phyloP scores from a whole-genome alignment of 2,888 invertebrate species.

The Bhutanitis thaidina region DNA sequence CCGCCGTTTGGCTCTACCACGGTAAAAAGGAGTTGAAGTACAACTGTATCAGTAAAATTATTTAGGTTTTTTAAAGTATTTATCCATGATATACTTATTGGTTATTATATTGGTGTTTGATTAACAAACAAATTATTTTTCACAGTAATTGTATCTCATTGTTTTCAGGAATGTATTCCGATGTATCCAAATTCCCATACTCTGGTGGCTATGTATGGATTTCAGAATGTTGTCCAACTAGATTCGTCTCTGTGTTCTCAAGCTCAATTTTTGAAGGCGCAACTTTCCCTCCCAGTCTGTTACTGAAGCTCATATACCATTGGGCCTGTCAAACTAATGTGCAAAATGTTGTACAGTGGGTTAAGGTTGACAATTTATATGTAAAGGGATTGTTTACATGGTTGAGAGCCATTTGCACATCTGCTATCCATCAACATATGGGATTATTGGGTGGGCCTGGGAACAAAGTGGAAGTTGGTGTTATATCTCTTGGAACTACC shows the following conservation, averaged over 20 bases:
- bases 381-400: conserved; percentile 82
- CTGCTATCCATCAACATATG: conserved; percentile 89
- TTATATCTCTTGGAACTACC: conserved; percentile 92
- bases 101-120: too few relatives aligned
- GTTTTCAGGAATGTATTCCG: conserved; percentile 90
- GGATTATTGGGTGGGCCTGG: conserved; percentile 85
- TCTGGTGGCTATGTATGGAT: conserved; percentile 96
- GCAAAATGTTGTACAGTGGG: conserved; percentile 94
- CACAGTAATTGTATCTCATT: too few relatives aligned
- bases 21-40: too few relatives aligned
- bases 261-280: conserved; percentile 93
- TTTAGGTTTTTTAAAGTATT: too few relatives aligned
- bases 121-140: too few relatives aligned
- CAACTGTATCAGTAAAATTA: too few relatives aligned
- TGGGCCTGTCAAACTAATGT: conserved; percentile 96
- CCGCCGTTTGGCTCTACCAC: too few relatives aligned
- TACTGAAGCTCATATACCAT: conserved; percentile 92
- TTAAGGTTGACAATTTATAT: conserved; percentile 81
- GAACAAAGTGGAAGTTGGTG: conserved; percentile 88
- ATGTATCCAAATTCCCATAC: conserved; percentile 90
- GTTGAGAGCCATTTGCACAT: conserved; percentile 86
- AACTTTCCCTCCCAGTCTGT: conserved; percentile 89
- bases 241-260: conserved; percentile 92
- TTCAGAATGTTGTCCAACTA: conserved; percentile 90
- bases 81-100: too few relatives aligned